Conservation (phyloP, 2,113 vertebrate genomes). For the Acrocephalus kingi region DNA sequence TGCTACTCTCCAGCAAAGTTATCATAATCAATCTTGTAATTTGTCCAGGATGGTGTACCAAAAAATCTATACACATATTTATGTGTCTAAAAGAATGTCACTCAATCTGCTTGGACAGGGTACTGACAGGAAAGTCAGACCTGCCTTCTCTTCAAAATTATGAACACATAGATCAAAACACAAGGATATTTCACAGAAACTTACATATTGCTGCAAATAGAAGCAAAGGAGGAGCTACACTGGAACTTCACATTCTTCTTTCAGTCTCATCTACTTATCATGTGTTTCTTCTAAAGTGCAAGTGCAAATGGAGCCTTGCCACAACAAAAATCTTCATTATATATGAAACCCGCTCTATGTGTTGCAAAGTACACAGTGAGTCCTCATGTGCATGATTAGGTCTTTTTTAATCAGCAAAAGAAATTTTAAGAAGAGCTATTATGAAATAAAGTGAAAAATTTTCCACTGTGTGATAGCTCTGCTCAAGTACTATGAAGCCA, state of each 20-base stretch:
- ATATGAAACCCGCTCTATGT: neutral
- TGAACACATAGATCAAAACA: neutral
- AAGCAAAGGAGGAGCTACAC: neutral
- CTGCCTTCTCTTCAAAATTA: neutral
- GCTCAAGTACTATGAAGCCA: neutral
- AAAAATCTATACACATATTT: neutral
- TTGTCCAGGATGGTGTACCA: neutral
- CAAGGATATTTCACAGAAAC: neutral
- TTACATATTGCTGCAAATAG: neutral
- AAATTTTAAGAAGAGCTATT: neutral
- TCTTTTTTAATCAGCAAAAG: neutral
- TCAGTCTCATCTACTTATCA: neutral
- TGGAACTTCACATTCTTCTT: neutral
- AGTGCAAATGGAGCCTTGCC: neutral
- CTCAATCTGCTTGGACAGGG: neutral
- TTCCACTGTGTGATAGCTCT: neutral
- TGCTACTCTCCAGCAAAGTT: neutral
- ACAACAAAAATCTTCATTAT: neutral
- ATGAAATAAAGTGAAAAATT: neutral
- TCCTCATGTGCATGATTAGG: neutral
- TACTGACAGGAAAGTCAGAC: neutral
- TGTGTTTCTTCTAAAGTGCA: neutral
- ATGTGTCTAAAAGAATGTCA: neutral
- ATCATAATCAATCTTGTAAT: neutral
- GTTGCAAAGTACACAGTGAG: neutral